Percentiles rank a stretch among this genome's conserved stretches.
These are phyloP conservation scores for Heliconius ethilla DNA, from an alignment of 2,888 invertebrate species.

Conservation along the genomic window DNA sequence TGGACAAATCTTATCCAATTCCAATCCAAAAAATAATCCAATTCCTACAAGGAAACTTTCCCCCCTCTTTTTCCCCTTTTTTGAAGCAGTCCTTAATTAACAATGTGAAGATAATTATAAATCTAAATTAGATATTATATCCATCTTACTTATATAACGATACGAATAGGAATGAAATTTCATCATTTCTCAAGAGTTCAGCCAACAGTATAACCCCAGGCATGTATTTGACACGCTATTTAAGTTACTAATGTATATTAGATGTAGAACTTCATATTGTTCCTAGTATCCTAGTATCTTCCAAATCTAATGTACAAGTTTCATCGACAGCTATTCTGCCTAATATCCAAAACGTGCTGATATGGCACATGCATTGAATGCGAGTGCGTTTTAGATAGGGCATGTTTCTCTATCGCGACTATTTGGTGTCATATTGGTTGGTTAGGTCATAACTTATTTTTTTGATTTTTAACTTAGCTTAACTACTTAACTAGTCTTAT, in stretches of 20 bases:
- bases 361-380: slow-evolving; percentile 38
- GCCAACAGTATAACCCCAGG: background rate
- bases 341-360: slow-evolving; percentile 40
- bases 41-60: no score
- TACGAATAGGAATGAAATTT: background rate
- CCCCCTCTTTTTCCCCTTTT: no score
- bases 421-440: background rate
- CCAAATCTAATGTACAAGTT: slow-evolving; percentile 36
- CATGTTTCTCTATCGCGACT: background rate
- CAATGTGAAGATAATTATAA: no score
- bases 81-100: no score
- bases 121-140: no score
- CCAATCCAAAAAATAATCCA: no score
- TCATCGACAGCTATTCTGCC: slow-evolving; percentile 29
- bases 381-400: slow-evolving; percentile 11
- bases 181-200: background rate
- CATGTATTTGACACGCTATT: slow-evolving; percentile 13
- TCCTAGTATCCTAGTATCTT: slow-evolving; percentile 17
- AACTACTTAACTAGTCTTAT: no score
- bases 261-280: slow-evolving; percentile 3
- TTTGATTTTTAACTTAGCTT: no score
- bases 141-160: background rate
- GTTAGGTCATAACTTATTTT: background rate
- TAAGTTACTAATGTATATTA: slow-evolving; percentile 9
- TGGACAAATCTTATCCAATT: no score